phyloP scores from a whole-genome alignment of 1,140 invertebrate genomes.

The Rhyacophila brunnea region DNA sequence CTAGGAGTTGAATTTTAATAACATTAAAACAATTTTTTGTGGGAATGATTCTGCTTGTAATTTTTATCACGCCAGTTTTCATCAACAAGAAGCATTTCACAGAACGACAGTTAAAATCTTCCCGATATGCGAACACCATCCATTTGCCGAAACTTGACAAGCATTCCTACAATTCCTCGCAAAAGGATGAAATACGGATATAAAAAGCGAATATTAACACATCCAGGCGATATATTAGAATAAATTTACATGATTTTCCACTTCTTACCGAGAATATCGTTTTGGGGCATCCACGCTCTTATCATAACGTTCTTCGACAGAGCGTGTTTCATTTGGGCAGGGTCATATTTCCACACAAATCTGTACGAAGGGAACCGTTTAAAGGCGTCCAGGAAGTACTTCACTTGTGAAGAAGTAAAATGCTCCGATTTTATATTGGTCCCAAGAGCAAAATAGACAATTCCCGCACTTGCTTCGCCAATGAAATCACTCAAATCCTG shows the following conservation, averaged over 20 bases:
- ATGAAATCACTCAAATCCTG: constrained; percentile 41
- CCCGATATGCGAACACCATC: no score
- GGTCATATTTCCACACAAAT: constrained; percentile 49
- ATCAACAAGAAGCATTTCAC: no score
- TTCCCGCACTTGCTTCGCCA: constrained; percentile 42
- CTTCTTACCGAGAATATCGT: constrained; percentile 47
- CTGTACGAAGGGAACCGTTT: constrained; percentile 41
- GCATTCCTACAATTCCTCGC: no score
- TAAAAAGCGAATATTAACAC: background rate
- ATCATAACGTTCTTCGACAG: constrained; percentile 52
- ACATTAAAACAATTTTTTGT: no score
- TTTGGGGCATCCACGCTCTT: constrained; percentile 44
- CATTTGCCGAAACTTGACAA: no score
- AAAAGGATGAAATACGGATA: background rate
- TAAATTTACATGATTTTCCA: constrained; percentile 4
- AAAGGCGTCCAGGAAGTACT: constrained; percentile 45
- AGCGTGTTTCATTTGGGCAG: constrained; percentile 26
- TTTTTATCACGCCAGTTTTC: no score
- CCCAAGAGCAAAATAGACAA: constrained; percentile 52
- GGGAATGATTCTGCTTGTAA: no score
- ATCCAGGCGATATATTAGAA: constrained; percentile 3
- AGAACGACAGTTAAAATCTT: no score
- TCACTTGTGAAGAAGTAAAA: constrained; percentile 37
- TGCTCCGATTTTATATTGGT: constrained; percentile 42
- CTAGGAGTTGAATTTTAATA: no score